Base-by-base conservation (phyloP, 1,140 invertebrate species). In the Medauroidea extradentata region DNA sequence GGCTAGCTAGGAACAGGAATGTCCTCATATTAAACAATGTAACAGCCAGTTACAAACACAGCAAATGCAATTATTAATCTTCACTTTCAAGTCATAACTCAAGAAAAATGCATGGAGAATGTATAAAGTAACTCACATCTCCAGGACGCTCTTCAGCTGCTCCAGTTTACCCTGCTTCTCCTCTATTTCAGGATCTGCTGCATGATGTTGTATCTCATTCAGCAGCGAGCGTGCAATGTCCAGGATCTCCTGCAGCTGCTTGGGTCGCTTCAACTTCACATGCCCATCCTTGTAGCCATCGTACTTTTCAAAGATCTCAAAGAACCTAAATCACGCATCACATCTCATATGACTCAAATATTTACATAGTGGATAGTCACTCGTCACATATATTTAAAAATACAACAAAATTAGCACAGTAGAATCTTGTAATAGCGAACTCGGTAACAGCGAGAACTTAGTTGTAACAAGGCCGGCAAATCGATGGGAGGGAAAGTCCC, bases 301-400 rank as follows among this genome's bases (percentile, higher is more conserved):
- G 73, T 99, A 98, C 71, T 98, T 98, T 69, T 95, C 88, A 78
- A 99, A 99, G 66, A 99, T 91, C 72, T 97, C 93, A 77, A 99
- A 99, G 77, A 99, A 99, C 72, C 93, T 96, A 69, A 57, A 71
- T 53, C 8, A n/a, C 43, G 13, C 43, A 13, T 3, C 43, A 34
- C 29, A 34, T 34, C 5, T n/a, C n/a, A n/a, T n/a, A n/a, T n/a
- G n/a, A n/a, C n/a, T n/a, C n/a, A n/a, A n/a, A n/a, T n/a, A n/a
- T n/a, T n/a, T n/a, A n/a, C n/a, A n/a, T n/a, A n/a, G n/a, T n/a
- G n/a, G n/a, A n/a, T n/a, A n/a, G n/a, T n/a, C n/a, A n/a, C n/a
- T n/a, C n/a, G n/a, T n/a, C n/a, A n/a, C n/a, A n/a, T n/a, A n/a
- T n/a, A n/a, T n/a, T n/a, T n/a, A n/a, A n/a, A n/a, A n/a, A n/a